Conservation (phyloP, 2,113 vertebrate genomes). For the Hylia prasina region DNA sequence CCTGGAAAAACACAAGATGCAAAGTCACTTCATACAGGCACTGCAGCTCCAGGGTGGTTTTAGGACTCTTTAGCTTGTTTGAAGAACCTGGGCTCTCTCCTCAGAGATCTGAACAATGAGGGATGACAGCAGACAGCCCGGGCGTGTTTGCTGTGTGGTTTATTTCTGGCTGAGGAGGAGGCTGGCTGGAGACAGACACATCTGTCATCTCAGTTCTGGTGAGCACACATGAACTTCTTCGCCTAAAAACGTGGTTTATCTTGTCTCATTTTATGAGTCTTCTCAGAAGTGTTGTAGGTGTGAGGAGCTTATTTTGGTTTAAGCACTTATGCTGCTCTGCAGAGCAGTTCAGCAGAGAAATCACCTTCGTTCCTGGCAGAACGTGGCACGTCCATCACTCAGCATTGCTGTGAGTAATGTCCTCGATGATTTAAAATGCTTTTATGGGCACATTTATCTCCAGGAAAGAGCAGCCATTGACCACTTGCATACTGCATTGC, state of each 20-base stretch:
- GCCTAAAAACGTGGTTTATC: not conserved
- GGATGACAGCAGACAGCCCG: not conserved
- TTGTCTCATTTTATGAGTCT: not conserved
- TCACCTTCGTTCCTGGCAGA: not conserved
- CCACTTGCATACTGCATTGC: not conserved
- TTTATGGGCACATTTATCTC: not conserved
- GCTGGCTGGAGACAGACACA: not conserved
- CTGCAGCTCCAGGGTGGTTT: not conserved
- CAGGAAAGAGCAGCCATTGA: not conserved
- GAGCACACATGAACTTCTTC: not conserved
- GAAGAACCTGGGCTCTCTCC: not conserved
- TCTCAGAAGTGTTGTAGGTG: not conserved
- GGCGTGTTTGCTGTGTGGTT: not conserved
- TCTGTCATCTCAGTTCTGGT: not conserved
- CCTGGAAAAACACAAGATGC: not conserved
- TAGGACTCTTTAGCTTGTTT: not conserved
- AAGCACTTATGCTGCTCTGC: not conserved
- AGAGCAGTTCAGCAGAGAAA: not conserved
- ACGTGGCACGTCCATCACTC: not conserved
- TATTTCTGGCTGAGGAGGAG: not conserved
- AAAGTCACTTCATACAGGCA: not conserved
- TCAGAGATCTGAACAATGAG: not conserved
- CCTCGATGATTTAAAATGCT: not conserved
- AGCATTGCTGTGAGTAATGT: not conserved
- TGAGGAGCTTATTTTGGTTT: not conserved